A percentile compares a stretch with the other conserved stretches of the same genome.
phyloP scores from a whole-genome alignment of 64 coral and sea anemone genomes.

The Catalaphyllia jardinei region DNA sequence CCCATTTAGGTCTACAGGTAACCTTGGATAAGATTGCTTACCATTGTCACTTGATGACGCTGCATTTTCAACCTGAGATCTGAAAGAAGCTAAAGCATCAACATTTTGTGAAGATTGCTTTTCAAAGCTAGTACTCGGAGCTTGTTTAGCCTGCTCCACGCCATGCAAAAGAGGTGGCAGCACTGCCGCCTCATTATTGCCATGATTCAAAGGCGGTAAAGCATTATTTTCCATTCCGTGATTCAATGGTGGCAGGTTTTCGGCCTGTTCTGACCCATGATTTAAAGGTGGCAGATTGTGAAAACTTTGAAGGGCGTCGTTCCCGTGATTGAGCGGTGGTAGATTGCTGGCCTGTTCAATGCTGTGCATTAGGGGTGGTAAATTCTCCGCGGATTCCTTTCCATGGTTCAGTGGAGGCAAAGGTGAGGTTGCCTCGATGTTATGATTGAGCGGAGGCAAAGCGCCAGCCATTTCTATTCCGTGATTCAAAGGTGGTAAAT shows the following conservation, averaged over 20 bases:
- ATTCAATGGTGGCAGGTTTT: constrained; percentile 41
- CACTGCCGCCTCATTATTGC: constrained; percentile 15
- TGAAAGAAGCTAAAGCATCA: constrained; percentile 32
- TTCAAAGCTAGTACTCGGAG: constrained; percentile 12
- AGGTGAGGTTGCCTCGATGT: constrained; percentile 14
- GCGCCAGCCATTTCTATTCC: constrained; percentile 29
- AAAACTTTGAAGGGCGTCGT: constrained; percentile 34
- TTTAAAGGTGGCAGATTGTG: constrained; percentile 34
- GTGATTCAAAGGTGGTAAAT: constrained; percentile 76
- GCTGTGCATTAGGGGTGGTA: constrained; percentile 58
- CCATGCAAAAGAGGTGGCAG: constrained; percentile 39
- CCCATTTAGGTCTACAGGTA: constrained; percentile 16
- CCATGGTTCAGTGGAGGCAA: constrained; percentile 21
- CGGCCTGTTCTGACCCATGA: constrained; percentile 43
- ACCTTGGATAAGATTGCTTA: constrained; percentile 14
- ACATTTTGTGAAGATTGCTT: constrained; percentile 19
- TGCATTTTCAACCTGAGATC: constrained; percentile 25
- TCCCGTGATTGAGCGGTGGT: constrained; percentile 60
- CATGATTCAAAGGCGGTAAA: constrained; percentile 30
- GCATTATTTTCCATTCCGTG: constrained; percentile 42
- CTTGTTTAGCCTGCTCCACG: constrained; percentile 6
- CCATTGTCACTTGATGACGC: constrained; percentile 2
- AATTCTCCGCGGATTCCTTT: background rate
- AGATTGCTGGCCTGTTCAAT: constrained; percentile 50
- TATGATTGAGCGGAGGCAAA: constrained; percentile 56